Conservation (phyloP, 53 echinoderm and acorn worm genomes). For the Arbacia lixula region DNA sequence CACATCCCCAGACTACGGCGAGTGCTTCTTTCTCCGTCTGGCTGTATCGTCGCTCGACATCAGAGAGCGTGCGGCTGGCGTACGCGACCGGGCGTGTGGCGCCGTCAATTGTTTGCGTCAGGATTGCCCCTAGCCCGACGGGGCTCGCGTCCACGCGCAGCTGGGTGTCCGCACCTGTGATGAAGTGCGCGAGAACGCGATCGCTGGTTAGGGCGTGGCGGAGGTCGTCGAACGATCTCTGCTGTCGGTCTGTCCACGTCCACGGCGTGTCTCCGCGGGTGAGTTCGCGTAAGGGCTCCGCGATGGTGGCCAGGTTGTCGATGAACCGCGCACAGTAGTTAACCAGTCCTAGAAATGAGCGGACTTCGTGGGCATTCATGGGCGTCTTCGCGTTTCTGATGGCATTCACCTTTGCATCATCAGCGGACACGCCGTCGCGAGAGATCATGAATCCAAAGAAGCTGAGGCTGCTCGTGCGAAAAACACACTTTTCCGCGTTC, state of each 20-base stretch:
- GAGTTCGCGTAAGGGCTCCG: slow-evolving; percentile 48
- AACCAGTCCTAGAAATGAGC: slow-evolving; percentile 49
- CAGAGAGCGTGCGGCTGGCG: slow-evolving; percentile 51
- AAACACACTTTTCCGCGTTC: slow-evolving; percentile 60
- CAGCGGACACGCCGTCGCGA: slow-evolving; percentile 52
- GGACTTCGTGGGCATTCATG: slow-evolving; percentile 3
- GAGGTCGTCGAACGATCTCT: too few species aligned
- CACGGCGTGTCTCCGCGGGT: too few species aligned
- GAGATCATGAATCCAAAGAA: slow-evolving; percentile 60
- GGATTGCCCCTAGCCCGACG: slow-evolving; percentile 52
- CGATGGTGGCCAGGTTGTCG: slow-evolving; percentile 32
- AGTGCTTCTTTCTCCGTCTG: slow-evolving; percentile 68
- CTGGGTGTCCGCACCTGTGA: too few species aligned
- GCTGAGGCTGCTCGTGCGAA: slow-evolving; percentile 40
- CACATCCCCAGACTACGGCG: slow-evolving; percentile 64
- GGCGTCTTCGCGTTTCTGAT: slow-evolving; percentile 27
- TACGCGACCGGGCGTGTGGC: slow-evolving; percentile 44
- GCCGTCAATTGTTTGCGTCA: slow-evolving; percentile 28
- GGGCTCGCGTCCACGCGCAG: slow-evolving; percentile 58
- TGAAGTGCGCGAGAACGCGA: too few species aligned
- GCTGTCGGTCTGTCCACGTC: too few species aligned
- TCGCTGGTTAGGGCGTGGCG: too few species aligned
- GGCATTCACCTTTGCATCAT: slow-evolving; percentile 16
- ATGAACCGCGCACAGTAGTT: slow-evolving; percentile 52
- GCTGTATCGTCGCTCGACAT: slow-evolving; percentile 55